Percentiles rank a stretch among this genome's conserved stretches.
Conservation (phyloP, 1,140 invertebrate genomes). For the Cyphomyrmex costatus region DNA sequence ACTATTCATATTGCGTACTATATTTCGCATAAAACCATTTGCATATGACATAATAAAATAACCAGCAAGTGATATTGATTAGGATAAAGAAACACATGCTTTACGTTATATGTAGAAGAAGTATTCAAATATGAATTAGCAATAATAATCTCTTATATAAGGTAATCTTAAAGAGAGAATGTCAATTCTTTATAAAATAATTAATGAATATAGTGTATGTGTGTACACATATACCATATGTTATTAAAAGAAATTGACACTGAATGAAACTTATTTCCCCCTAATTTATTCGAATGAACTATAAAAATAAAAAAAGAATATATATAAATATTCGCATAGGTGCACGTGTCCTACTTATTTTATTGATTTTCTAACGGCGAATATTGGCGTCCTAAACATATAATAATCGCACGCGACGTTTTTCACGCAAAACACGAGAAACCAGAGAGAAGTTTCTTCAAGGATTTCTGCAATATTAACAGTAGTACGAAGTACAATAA, state of each 20-base stretch:
- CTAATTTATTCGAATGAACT: neutral
- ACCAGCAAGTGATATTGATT: conserved; percentile 38
- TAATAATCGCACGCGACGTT: conserved; percentile 32
- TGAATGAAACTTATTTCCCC: neutral
- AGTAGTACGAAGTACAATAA: neutral
- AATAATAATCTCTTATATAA: conserved; percentile 8
- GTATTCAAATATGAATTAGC: conserved; percentile 31
- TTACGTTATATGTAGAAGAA: conserved; percentile 19
- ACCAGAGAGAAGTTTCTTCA: conserved; percentile 2
- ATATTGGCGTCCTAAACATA: conserved; percentile 7
- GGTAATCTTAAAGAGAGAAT: neutral
- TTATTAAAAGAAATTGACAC: neutral
- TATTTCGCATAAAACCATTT: conserved; percentile 24
- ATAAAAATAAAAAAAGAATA: neutral
- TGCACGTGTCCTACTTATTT: conserved; percentile 54
- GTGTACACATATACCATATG: neutral
- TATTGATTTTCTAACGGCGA: conserved; percentile 43
- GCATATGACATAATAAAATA: conserved; percentile 53
- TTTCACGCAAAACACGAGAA: conserved; percentile 29
- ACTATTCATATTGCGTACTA: neutral
- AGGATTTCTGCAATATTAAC: conserved; percentile 38
- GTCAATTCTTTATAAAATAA: conserved; percentile 43
- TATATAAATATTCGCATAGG: neutral
- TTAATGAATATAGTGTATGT: conserved; percentile 3
- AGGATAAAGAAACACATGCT: conserved; percentile 21